Evolutionary conservation across 1,140 invertebrate genomes (phyloP).

Genomic region (Leptopilina boulardi): DNA sequence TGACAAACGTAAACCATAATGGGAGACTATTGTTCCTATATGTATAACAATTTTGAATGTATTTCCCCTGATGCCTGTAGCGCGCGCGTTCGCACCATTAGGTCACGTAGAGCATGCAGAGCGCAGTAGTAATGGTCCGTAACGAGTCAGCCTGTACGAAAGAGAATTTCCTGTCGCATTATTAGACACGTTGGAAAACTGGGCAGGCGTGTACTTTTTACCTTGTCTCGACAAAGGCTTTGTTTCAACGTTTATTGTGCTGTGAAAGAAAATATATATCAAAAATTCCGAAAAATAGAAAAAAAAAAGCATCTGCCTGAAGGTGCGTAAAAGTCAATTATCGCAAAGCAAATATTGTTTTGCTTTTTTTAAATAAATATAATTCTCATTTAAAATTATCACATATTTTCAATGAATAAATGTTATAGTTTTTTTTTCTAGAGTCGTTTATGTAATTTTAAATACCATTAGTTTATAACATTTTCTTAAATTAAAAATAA

Average conservation of each 20-base stretch:
- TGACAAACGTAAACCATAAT: slow-evolving; percentile 12
- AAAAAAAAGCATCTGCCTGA: too few species aligned
- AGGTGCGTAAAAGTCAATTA: too few species aligned
- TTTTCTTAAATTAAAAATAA: too few species aligned
- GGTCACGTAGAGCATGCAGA: slow-evolving; percentile 42
- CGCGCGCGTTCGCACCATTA: slow-evolving; percentile 22
- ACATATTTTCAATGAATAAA: too few species aligned
- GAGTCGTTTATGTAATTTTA: too few species aligned
- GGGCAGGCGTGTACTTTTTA: slow-evolving; percentile 45
- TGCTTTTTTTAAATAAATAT: too few species aligned
- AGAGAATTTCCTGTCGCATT: slow-evolving; percentile 42
- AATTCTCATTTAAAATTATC: too few species aligned
- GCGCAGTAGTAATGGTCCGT: slow-evolving; percentile 49
- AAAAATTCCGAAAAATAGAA: too few species aligned
- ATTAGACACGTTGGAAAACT: slow-evolving; percentile 48
- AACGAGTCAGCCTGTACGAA: slow-evolving; percentile 44
- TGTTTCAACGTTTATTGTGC: background rate
- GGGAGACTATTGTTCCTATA: background rate
- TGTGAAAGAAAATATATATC: background rate
- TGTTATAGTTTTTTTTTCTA: too few species aligned
- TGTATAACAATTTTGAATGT: background rate
- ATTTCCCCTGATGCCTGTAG: background rate
- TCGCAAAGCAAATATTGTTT: too few species aligned
- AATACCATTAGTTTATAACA: too few species aligned
- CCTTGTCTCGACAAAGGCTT: background rate